Conservation (phyloP, 2,888 invertebrate genomes). For the Eutolmus rufibarbis region DNA sequence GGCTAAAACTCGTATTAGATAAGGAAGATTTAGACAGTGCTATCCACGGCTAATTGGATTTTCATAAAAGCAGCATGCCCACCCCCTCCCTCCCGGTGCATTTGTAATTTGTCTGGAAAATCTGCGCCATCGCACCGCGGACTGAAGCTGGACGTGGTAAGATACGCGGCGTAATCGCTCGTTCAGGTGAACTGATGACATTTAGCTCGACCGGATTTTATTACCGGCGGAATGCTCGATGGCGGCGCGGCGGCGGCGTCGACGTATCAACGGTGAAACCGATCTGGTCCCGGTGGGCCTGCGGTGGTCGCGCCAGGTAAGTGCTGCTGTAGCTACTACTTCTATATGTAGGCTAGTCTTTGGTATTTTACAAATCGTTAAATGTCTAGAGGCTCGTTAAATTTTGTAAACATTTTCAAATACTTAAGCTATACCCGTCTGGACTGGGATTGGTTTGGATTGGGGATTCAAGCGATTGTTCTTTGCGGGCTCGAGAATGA, state of each 20-base stretch:
- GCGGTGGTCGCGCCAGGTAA: background rate
- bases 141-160: background rate
- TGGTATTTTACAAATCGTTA: constrained; percentile 21
- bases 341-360: background rate
- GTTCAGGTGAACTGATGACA: constrained; percentile 30
- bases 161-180: background rate
- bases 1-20: background rate
- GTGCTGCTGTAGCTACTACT: background rate
- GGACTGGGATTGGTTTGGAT: background rate
- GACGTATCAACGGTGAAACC: background rate
- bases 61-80: background rate
- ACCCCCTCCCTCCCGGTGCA: background rate
- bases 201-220: constrained; percentile 25
- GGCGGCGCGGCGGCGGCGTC: background rate
- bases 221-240: constrained; percentile 27
- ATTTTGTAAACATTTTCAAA: background rate
- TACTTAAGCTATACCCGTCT: background rate
- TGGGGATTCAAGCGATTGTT: background rate
- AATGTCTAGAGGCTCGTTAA: constrained; percentile 18
- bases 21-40: background rate
- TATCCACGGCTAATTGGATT: background rate
- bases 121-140: background rate
- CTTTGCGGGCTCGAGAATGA: background rate
- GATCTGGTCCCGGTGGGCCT: background rate
- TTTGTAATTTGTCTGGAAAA: background rate